phyloP scores from a whole-genome alignment of 2,888 invertebrate species.

The Carabus problematicus region DNA sequence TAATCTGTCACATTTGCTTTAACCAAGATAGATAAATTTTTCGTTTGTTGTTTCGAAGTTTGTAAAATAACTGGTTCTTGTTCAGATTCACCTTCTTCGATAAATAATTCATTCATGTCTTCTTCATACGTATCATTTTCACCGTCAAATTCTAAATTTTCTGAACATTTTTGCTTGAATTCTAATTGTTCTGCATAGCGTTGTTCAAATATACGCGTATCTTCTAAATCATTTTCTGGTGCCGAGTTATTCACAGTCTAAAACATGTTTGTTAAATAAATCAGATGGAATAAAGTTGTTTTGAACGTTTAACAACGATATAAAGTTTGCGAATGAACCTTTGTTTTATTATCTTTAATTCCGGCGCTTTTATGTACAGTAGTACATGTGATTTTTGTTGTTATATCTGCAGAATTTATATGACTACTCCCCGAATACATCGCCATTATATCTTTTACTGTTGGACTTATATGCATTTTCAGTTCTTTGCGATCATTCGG shows the following conservation, averaged over 20 bases:
- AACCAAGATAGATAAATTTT: slow-evolving; percentile 39
- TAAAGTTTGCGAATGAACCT: too few species aligned
- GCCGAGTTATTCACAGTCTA: too few species aligned
- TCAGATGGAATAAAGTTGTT: too few species aligned
- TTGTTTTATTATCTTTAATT: not conserved
- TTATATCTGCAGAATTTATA: slow-evolving; percentile 8
- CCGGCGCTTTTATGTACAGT: not conserved
- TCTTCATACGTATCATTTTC: not conserved
- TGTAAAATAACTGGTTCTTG: slow-evolving; percentile 34
- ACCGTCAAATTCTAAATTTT: not conserved
- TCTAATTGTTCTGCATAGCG: too few species aligned
- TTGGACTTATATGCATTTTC: slow-evolving; percentile 46
- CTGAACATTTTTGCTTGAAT: not conserved
- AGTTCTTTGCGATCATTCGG: slow-evolving; percentile 47
- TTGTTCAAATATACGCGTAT: too few species aligned
- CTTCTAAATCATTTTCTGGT: too few species aligned
- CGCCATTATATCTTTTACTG: slow-evolving; percentile 41
- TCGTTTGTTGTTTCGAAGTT: slow-evolving; percentile 22
- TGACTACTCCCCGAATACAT: slow-evolving; percentile 33
- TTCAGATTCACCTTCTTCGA: slow-evolving; percentile 19
- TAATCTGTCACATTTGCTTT: slow-evolving; percentile 45
- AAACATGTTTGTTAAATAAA: too few species aligned
- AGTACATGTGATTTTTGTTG: not conserved
- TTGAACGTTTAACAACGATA: too few species aligned
- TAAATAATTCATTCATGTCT: not conserved